Base-by-base conservation (phyloP, 1,140 invertebrate genomes). In the Phymorhynchus buccinoides region DNA sequence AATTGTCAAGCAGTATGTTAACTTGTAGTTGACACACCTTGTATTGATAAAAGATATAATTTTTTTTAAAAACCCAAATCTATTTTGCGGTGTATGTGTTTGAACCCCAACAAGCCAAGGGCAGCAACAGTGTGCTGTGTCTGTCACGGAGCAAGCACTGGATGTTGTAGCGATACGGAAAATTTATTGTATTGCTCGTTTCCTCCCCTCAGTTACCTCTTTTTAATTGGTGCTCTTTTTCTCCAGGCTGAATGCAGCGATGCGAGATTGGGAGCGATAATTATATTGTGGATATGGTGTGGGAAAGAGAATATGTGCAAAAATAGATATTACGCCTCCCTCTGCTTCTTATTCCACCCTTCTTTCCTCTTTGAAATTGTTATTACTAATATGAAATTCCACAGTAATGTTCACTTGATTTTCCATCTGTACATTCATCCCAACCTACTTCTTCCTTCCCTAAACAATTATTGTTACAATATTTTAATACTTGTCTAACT, bases 121-220 rank as follows among this genome's bases (percentile, higher is more conserved):
- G 80, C 81, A 71, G 81, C 56, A 83, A 71, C 37, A 18, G 41
- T 83, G 41, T 62, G 71, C 62, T 71, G 39, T 71, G 81, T 83
- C 81, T 71, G 81, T 83, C 81, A 79, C 42, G 14, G 77, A 56
- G 41, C 22, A 41, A n/a, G 44, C 44, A 22, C 30, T 56, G 37
- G 39, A 35, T 62, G 56, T 42, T 79, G 62, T 83, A 39, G 22
- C 35, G 39, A 35, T 62, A 35, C 62, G 18, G 80, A 66, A 35
- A 56, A 39, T 56, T 6, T 56, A 81, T 81, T 56, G n/a, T 39
- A 39, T 41, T 30, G 52, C 22, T 81, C 66, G 52, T 56, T 39
- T n/a, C n/a, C n/a, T n/a, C n/a, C 32, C 37, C 32, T 39, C 35
- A 48, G 30, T 81, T 30, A 66, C 56, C 12, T 62, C 14, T 22